These are phyloP conservation scores for Litoditis marina DNA, from an alignment of 2,888 invertebrate species.

Conservation along the genomic window DNA sequence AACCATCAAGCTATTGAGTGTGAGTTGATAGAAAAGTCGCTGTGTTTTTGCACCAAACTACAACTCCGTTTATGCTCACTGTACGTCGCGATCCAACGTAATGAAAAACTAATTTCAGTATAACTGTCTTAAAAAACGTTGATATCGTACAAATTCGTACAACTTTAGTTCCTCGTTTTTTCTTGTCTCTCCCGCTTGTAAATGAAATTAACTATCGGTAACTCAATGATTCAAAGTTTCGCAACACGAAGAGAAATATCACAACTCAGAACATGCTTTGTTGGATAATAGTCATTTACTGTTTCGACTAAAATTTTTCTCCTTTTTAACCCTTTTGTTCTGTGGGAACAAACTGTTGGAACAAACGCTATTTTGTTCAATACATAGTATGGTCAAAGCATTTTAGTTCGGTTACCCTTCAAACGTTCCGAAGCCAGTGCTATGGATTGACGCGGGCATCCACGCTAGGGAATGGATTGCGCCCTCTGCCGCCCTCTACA, in stretches of 20 bases:
- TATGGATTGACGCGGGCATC: slow-evolving; percentile 21
- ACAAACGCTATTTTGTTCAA: neutral
- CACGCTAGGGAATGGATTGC: slow-evolving; percentile 21
- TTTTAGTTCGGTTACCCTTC: slow-evolving; percentile 12
- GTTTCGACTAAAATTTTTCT: neutral
- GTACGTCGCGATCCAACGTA: too few relatives aligned
- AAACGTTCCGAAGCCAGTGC: slow-evolving; percentile 7
- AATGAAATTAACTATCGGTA: neutral
- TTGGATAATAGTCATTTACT: neutral
- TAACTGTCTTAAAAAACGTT: too few relatives aligned
- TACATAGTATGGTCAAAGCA: neutral
- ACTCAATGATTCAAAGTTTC: neutral
- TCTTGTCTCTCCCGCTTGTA: neutral
- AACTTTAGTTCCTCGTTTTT: neutral
- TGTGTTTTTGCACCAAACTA: too few relatives aligned
- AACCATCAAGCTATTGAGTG: slow-evolving; percentile 2
- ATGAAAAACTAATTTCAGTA: too few relatives aligned
- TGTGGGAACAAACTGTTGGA: too few relatives aligned
- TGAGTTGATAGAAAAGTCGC: too few relatives aligned
- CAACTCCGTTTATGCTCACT: too few relatives aligned
- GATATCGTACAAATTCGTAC: too few relatives aligned
- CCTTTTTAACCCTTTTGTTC: too few relatives aligned
- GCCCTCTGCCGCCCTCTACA: slow-evolving; percentile 11
- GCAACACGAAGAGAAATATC: neutral
- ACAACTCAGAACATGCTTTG: neutral